Percentiles rank a stretch among this genome's conserved stretches.
These are phyloP conservation scores for Capreolus pygargus DNA, from an alignment of 2,113 vertebrate genomes.

Conservation along the genomic window DNA sequence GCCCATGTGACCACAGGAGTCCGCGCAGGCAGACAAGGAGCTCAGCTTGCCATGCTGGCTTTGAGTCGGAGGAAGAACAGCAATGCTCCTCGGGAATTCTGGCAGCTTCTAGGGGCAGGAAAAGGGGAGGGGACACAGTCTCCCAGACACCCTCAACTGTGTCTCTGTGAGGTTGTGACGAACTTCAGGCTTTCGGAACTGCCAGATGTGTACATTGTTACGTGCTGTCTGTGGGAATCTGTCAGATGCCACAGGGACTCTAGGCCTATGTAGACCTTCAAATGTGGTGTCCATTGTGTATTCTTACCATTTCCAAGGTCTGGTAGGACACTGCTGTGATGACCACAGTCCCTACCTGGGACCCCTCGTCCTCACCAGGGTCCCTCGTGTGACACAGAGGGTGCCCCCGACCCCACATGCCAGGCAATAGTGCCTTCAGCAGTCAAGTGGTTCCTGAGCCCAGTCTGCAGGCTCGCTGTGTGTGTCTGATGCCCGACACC, in stretches of 20 bases:
- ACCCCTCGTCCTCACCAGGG: not conserved
- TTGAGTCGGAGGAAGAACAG: not conserved
- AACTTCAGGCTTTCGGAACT: not conserved
- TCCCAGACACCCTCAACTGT: not conserved
- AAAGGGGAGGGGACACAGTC: not conserved
- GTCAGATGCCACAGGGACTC: not conserved
- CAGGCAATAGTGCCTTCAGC: not conserved
- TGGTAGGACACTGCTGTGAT: too few species aligned
- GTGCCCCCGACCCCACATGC: not conserved
- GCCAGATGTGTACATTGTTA: not conserved
- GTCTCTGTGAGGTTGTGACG: not conserved
- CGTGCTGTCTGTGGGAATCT: not conserved
- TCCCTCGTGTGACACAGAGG: not conserved
- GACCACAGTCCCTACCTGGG: not conserved
- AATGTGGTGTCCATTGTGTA: not conserved
- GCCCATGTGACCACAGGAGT: not conserved
- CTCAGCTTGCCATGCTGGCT: rapidly evolving
- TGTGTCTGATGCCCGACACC: not conserved
- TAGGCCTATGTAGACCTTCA: too few species aligned
- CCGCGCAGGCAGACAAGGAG: not conserved
- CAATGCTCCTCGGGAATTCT: not conserved
- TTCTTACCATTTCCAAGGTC: not conserved
- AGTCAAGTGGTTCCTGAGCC: not conserved
- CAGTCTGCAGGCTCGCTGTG: not conserved
- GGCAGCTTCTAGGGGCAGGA: not conserved